Percentiles rank a stretch among this genome's conserved stretches.
phyloP scores from a whole-genome alignment of 2,797 vertebrate genomes.

The Rhinichthys osculus region DNA sequence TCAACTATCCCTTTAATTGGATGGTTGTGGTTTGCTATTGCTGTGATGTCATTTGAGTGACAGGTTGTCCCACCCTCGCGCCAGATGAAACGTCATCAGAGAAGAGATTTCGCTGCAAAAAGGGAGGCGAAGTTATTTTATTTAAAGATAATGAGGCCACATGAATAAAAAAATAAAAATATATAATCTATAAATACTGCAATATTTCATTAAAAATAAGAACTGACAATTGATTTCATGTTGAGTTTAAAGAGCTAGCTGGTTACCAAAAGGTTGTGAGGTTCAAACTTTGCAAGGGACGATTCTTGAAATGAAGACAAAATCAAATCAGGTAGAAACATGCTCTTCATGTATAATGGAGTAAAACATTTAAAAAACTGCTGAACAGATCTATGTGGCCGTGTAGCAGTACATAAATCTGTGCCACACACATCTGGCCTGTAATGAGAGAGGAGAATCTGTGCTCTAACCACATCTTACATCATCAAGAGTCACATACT shows the following conservation, averaged over 20 bases:
- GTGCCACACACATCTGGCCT: conserved; percentile 6
- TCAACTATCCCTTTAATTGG: too few relatives aligned
- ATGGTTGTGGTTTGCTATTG: not conserved
- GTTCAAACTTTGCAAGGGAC: not conserved
- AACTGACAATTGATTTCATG: not conserved
- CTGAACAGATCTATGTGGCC: not conserved
- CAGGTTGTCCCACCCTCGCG: not conserved
- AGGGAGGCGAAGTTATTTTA: not conserved
- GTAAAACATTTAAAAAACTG: not conserved
- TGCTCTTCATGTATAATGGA: not conserved
- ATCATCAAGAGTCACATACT: not conserved
- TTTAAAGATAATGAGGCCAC: not conserved
- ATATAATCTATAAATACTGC: not conserved
- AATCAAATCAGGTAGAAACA: conserved; percentile 4
- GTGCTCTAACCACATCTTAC: not conserved
- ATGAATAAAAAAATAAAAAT: not conserved
- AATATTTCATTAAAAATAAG: not conserved
- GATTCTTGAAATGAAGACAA: not conserved
- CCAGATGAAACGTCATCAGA: too few relatives aligned
- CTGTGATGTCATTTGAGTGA: not conserved
- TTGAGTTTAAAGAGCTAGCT: not conserved
- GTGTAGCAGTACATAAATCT: conserved; percentile 2
- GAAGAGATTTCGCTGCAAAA: too few relatives aligned
- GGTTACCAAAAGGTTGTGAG: not conserved
- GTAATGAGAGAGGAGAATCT: not conserved